Percentiles rank a stretch among this genome's conserved stretches.
These are phyloP conservation scores for Arothron firmamentum DNA, from an alignment of 2,113 vertebrate species.

Conservation along the genomic window DNA sequence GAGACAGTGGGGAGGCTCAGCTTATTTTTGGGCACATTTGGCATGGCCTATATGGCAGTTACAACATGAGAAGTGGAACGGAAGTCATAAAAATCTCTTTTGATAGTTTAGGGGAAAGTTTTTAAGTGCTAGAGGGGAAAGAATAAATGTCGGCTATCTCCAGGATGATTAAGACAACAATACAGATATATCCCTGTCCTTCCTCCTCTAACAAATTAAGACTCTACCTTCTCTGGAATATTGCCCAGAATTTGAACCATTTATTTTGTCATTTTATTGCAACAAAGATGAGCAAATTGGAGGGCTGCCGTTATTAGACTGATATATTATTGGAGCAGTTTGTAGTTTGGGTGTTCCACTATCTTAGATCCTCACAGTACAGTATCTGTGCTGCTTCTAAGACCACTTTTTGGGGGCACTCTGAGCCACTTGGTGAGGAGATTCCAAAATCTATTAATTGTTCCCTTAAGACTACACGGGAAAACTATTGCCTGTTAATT, in stretches of 20 bases:
- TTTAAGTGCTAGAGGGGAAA: conserved; percentile 40
- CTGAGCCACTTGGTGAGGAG: conserved; percentile 49
- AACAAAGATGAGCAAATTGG: too few relatives aligned
- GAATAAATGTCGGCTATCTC: neutral
- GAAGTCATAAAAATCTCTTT: conserved; percentile 67
- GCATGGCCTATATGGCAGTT: conserved; percentile 79
- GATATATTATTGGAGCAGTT: too few relatives aligned
- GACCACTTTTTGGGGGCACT: conserved; percentile 50
- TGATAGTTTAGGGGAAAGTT: conserved; percentile 49
- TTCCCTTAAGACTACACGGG: conserved; percentile 49
- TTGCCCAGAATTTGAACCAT: too few relatives aligned
- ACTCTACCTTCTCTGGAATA: too few relatives aligned
- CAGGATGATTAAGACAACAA: neutral
- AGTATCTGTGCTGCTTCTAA: conserved; percentile 32
- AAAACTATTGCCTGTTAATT: conserved; percentile 52
- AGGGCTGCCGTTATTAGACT: too few relatives aligned
- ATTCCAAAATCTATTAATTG: conserved; percentile 44
- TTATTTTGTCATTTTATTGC: too few relatives aligned
- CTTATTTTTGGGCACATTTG: conserved; percentile 82
- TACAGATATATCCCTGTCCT: neutral
- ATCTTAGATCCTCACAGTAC: conserved; percentile 29
- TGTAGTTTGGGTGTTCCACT: conserved; percentile 15
- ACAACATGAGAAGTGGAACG: conserved; percentile 75
- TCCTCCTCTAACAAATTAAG: too few relatives aligned
- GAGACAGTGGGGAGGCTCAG: conserved; percentile 78